Base-by-base conservation (phyloP, 2,113 vertebrate species). In the Gallinago media region DNA sequence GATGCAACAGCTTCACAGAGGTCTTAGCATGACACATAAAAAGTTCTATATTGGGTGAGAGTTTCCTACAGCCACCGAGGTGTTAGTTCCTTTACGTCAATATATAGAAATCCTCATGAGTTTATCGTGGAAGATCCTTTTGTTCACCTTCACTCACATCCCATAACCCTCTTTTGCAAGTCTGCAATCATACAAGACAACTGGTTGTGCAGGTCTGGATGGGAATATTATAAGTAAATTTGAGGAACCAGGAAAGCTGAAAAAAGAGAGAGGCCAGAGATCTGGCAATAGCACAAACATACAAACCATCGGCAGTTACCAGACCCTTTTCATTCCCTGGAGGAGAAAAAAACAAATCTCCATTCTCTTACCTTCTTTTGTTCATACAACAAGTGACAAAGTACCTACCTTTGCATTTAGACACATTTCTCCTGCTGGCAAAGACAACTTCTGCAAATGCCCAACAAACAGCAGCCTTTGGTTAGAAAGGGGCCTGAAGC, bases 371-470 rank as follows among this genome's bases (percentile, higher is more conserved):
- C 19, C 22, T 92, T 42, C 19, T 46, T 88, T 81, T 62, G 19
- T 76, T 83, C 34, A 18, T 34, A 47, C 19, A 34, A 46, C 1
- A 6, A 74, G 18, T 59, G 76, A 73, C 55, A 34, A 40, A 85
- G 27, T 58, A 77, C 80, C 95, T 89, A 98, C 98, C 97, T 99
- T 99, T 26, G 98, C 98, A 93, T 98, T 99, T 73, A 98, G 97
- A 65, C 98, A 97, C 19, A 97, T 97, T 96, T 99, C 98, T 63
- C 98, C 98, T 59, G 98, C 91, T 10, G 70, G 98, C 93, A 54
- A 97, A 97, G 98, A 42, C 22, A 23, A 98, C 98, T 93, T 98
- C 98, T 96, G 97, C 96, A 76, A 99, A 99, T 40, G 98, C 98
- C 98, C 98, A 88, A 68, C 94, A 94, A 65, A 77, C 22, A 91